These are phyloP conservation scores for Nesidiocoris tenuis DNA, from an alignment of 2,888 invertebrate species.

Conservation along the genomic window DNA sequence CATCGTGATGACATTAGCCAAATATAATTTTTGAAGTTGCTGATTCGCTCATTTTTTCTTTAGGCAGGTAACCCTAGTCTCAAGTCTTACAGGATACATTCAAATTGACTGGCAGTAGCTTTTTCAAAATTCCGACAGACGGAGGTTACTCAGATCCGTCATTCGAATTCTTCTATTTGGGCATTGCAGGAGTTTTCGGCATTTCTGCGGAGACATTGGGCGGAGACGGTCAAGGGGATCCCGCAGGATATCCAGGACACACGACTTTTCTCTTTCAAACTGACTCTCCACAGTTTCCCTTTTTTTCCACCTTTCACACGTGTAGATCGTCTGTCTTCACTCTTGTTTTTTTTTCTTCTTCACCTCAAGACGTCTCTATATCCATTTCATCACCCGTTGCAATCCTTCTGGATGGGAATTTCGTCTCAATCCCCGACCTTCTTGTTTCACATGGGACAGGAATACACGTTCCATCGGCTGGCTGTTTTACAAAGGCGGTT, in stretches of 20 bases:
- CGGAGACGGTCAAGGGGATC: not conserved
- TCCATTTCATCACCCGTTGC: conserved; percentile 32
- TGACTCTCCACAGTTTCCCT: conserved; percentile 28
- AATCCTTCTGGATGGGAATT: conserved; percentile 29
- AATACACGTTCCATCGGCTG: conserved; percentile 1
- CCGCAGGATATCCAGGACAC: conserved; percentile 19
- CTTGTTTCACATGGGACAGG: conserved; percentile 24
- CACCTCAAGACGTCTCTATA: conserved; percentile 26
- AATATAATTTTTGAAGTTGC: too few species aligned
- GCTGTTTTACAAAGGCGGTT: not conserved
- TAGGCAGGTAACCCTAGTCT: too few species aligned
- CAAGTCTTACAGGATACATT: too few species aligned
- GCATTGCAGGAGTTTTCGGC: too few species aligned
- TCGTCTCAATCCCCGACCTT: not conserved
- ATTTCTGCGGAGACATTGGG: not conserved
- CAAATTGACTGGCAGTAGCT: too few species aligned
- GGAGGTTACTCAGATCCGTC: too few species aligned
- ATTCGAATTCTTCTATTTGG: too few species aligned
- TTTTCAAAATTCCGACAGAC: too few species aligned
- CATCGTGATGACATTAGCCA: too few species aligned
- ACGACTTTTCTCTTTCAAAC: conserved; percentile 26
- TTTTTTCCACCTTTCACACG: conserved; percentile 36
- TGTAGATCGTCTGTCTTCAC: conserved; percentile 29
- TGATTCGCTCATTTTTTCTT: too few species aligned
- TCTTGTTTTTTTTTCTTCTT: conserved; percentile 24